Evolutionary conservation across 2,113 vertebrate species (phyloP).

Genomic region (Oreochromis niloticus): DNA sequence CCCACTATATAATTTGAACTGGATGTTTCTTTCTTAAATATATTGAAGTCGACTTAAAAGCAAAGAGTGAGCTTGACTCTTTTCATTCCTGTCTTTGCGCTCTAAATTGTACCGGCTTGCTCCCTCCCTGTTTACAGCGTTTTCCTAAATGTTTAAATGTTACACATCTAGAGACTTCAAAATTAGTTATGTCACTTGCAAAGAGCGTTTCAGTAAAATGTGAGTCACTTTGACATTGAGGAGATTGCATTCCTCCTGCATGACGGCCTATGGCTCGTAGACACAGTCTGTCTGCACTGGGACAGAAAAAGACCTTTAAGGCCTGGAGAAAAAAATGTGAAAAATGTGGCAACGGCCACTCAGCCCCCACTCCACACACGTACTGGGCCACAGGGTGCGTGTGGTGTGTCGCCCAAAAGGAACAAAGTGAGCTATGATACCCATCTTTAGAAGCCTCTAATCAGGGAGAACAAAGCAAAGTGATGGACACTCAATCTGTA

Average conservation of each 20-base stretch:
- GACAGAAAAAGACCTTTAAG: conserved; percentile 65
- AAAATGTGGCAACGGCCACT: conserved; percentile 51
- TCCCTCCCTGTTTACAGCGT: not conserved
- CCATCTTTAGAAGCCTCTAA: conserved; percentile 49
- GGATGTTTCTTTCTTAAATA: not conserved
- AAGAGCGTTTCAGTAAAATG: not conserved
- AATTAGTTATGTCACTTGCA: not conserved
- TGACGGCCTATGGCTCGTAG: conserved; percentile 35
- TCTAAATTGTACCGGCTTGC: not conserved
- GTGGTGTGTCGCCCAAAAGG: not conserved
- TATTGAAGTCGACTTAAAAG: not conserved
- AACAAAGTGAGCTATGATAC: conserved; percentile 35
- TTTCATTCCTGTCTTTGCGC: not conserved
- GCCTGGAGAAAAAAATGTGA: conserved; percentile 46
- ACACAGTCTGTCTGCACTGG: conserved; percentile 44
- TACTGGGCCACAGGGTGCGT: conserved; percentile 3
- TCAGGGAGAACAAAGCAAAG: conserved; percentile 51
- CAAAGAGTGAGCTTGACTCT: not conserved
- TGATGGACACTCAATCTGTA: conserved; percentile 1
- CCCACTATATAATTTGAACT: not conserved
- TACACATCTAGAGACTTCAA: not conserved
- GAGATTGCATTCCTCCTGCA: conserved; percentile 52
- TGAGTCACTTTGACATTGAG: conserved; percentile 1
- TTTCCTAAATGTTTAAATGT: not conserved
- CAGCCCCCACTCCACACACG: conserved; percentile 29